Evolutionary conservation across 2,888 invertebrate species (phyloP).

Genomic region (Chromoteleia sp.): DNA sequence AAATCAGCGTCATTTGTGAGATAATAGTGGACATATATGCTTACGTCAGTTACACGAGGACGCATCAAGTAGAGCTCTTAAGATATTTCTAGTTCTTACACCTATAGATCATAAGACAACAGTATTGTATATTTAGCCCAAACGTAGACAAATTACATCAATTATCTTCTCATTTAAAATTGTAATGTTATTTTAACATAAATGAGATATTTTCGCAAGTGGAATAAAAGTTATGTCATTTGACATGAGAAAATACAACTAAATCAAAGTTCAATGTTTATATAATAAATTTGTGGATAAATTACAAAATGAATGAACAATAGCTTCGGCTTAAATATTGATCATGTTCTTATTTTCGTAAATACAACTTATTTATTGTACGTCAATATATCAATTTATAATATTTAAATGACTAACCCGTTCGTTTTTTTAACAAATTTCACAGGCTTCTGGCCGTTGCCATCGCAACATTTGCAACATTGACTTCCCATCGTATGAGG

Average conservation of each 20-base stretch:
- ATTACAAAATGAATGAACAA: too few species aligned
- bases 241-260: not conserved
- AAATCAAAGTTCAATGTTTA: too few species aligned
- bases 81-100: conserved; percentile 76
- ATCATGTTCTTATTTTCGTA: too few species aligned
- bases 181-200: too few species aligned
- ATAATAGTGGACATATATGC: conserved; percentile 41
- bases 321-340: too few species aligned
- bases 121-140: conserved; percentile 61
- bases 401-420: conserved; percentile 75
- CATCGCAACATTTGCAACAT: conserved; percentile 83
- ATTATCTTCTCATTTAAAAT: not conserved
- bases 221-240: not conserved
- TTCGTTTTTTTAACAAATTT: conserved; percentile 74
- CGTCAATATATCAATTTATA: too few species aligned
- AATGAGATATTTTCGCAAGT: too few species aligned
- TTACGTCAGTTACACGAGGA: conserved; percentile 73
- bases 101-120: conserved; percentile 67
- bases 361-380: too few species aligned
- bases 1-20: conserved; percentile 63
- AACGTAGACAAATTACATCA: conserved; percentile 22
- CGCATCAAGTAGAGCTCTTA: conserved; percentile 70
- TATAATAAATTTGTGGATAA: too few species aligned
- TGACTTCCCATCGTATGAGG: conserved; percentile 81
- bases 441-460: conserved; percentile 78